Evolutionary conservation across 2,797 vertebrate species (phyloP).

Genomic region (Schizopygopsis malacanthus): DNA sequence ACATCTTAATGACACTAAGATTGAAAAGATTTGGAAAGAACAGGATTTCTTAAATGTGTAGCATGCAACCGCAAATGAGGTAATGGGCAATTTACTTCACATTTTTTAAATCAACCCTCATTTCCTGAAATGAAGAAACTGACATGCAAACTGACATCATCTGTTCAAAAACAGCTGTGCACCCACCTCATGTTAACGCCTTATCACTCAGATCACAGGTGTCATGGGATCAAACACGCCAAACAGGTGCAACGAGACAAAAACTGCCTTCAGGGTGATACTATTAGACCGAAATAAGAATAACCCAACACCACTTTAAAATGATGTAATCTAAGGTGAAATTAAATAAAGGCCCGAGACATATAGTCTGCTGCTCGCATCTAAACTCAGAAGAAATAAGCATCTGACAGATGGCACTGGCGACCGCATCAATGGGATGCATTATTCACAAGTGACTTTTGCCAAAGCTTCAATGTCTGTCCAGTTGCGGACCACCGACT

Average conservation of each 20-base stretch:
- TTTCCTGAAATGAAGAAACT: constrained; percentile 13
- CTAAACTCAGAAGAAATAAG: constrained; percentile 51
- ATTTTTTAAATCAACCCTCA: not conserved
- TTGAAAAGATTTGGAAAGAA: not conserved
- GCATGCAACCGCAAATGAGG: not conserved
- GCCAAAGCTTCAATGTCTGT: constrained; percentile 9
- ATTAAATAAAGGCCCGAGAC: constrained; percentile 29
- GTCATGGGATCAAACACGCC: not conserved
- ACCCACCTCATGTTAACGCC: not conserved
- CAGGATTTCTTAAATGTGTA: not conserved
- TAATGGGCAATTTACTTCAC: not conserved
- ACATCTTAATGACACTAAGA: not conserved
- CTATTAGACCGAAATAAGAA: constrained; percentile 8
- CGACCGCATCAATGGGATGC: constrained; percentile 60
- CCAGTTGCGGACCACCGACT: constrained; percentile 36
- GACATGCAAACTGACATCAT: constrained; percentile 9
- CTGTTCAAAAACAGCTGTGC: not conserved
- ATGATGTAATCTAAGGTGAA: constrained; percentile 12
- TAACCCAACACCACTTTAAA: constrained; percentile 26
- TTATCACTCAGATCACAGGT: not conserved
- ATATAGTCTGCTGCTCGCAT: constrained; percentile 29
- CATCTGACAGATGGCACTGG: constrained; percentile 55
- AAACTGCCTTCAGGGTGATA: not conserved
- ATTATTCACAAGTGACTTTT: constrained; percentile 66
- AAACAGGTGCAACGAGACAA: constrained; percentile 26